Conservation (phyloP, 2,888 invertebrate species). For the Apocheima hispidaria region DNA sequence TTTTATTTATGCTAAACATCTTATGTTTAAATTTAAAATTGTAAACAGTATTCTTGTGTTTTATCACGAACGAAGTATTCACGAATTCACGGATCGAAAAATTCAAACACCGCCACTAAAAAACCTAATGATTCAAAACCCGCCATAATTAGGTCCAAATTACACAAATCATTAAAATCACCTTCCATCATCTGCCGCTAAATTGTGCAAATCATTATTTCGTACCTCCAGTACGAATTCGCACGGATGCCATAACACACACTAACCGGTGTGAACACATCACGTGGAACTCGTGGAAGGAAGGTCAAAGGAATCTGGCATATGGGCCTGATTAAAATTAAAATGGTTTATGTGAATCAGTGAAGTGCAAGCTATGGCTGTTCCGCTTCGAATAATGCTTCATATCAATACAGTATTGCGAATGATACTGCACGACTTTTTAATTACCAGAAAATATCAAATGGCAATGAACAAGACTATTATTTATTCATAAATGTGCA, state of each 20-base stretch:
- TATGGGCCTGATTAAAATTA: not conserved
- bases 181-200: slow-evolving; percentile 44
- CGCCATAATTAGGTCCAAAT: slow-evolving; percentile 29
- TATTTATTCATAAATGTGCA: too few species aligned
- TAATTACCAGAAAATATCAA: too few species aligned
- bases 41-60: too few species aligned
- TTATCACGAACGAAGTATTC: too few species aligned
- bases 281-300: slow-evolving; percentile 22
- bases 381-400: not conserved
- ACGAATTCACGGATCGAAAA: too few species aligned
- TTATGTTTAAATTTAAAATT: too few species aligned
- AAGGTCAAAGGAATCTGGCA: slow-evolving; percentile 15
- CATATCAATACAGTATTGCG: not conserved
- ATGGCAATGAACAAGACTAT: too few species aligned
- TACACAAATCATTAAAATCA: slow-evolving; percentile 36
- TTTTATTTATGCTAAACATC: too few species aligned
- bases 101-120: not conserved
- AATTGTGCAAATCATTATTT: slow-evolving; percentile 45
- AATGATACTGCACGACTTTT: too few species aligned
- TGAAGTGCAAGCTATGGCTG: not conserved
- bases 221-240: slow-evolving; percentile 25
- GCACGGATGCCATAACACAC: slow-evolving; percentile 15
- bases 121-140: not conserved
- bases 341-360: not conserved
- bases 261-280: slow-evolving; percentile 19